A percentile compares a stretch with the other conserved stretches of the same genome.
Conservation (phyloP, 2,113 vertebrate genomes). For the Zapus hudsonius region DNA sequence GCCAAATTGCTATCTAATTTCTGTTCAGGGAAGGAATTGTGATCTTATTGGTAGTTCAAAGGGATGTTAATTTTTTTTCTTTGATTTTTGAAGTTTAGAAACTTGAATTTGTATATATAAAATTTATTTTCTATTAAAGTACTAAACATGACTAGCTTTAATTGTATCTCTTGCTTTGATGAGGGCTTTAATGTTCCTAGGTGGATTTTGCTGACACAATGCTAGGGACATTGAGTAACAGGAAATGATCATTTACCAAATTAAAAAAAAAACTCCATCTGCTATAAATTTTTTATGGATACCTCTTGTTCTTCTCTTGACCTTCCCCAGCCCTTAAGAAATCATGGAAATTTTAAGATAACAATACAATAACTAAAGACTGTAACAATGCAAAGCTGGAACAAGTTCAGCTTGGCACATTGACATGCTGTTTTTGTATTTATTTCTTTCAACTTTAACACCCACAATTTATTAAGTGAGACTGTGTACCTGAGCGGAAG, state of each 20-base stretch:
- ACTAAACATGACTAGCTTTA: neutral
- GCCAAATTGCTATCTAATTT: neutral
- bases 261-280: neutral
- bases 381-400: conserved; percentile 30
- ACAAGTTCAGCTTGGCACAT: conserved; percentile 28
- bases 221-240: conserved; percentile 42
- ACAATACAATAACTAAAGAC: neutral
- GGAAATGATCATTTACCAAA: conserved; percentile 63
- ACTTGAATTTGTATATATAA: neutral
- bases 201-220: conserved; percentile 65
- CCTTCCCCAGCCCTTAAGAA: conserved; percentile 58
- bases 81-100: neutral
- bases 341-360: conserved; percentile 76
- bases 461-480: conserved; percentile 74
- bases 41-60: neutral
- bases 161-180: neutral
- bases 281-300: conserved; percentile 51
- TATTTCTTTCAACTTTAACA: conserved; percentile 78
- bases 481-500: conserved; percentile 61
- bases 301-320: conserved; percentile 60
- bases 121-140: conserved; percentile 1
- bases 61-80: neutral
- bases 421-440: conserved; percentile 70
- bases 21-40: neutral
- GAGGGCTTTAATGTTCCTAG: neutral